Base-by-base conservation (phyloP, 1,140 invertebrate genomes). In the roundworm (Caenorhabditis elegans) region DNA sequence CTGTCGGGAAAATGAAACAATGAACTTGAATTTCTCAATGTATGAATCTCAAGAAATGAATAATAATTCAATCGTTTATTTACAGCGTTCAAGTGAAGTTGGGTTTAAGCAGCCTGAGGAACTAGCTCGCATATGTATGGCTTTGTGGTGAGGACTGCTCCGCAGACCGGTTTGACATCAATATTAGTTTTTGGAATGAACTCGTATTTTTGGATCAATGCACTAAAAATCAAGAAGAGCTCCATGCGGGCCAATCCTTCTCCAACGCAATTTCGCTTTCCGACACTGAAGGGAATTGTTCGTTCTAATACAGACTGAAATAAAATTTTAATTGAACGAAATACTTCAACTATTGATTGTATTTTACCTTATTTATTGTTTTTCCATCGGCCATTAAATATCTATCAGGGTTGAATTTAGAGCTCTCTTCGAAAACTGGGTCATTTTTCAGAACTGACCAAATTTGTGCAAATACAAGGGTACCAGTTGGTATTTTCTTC, bases 181-280 rank as follows among this genome's bases (percentile, higher is more conserved):
- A 60, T 39, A 10, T 43, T 43, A 24, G 78, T 26, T 1, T 13
- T 75, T 5, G 55, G 22, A 13, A 53, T 11, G 19, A 75, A 36
- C 47, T 47, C 36, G 28, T 70, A 76, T 24, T 76, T 39, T 34
- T 80, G 82, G 48, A 78, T 36, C n/a, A 60, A 4, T 3, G 81
- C 65, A 15, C 19, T 22, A n/a, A 79, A 46, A 46, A 51, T 76
- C 19, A 84, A 43, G 77, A 84, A 84, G 10, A 84, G 46, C 22
- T 84, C 82, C 36, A 83, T 48, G 6, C 82, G 24, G 11, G 83
- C 83, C 31, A 84, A 31, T 15, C 83, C 77, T 51, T 85, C 84
- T 31, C 84, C 84, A 10, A 60, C 75, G 31, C 84, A 85, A 19
- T 47, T 39, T 11, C 83, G 22, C 34, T 85, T 85, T 47, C 84